Percentiles rank a stretch among this genome's conserved stretches.
These are phyloP conservation scores for Trichomalopsis sarcophagae DNA, from an alignment of 1,140 invertebrate species.

Conservation along the genomic window DNA sequence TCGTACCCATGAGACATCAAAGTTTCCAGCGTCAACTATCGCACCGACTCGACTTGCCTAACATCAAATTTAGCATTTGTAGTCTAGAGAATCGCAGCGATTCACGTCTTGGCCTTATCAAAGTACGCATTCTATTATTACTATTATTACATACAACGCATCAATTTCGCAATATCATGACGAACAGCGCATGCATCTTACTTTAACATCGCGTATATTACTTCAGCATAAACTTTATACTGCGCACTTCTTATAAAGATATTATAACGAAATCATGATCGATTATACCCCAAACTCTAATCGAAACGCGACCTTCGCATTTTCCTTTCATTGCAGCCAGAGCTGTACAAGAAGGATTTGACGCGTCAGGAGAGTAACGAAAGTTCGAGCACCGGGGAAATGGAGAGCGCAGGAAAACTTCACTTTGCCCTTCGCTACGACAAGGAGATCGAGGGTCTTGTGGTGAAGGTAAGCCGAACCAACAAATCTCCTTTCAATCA, in stretches of 20 bases:
- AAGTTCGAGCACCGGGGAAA: conserved; percentile 79
- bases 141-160: not conserved
- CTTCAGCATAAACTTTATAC: no score
- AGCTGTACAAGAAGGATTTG: conserved; percentile 86
- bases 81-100: conserved; percentile 81
- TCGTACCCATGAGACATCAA: conserved; percentile 86
- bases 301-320: not conserved
- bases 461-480: conserved; percentile 80
- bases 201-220: no score
- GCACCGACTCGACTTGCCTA: conserved; percentile 83
- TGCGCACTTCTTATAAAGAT: no score
- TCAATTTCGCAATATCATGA: not conserved
- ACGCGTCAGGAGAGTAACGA: conserved; percentile 84
- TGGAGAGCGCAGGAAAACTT: conserved; percentile 85
- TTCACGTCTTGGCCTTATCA: conserved; percentile 80
- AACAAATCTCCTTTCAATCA: not conserved
- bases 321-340: conserved; percentile 77
- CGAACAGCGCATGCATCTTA: not conserved
- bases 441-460: conserved; percentile 83
- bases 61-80: conserved; percentile 86
- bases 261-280: not conserved
- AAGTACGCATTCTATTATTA: conserved; percentile 74
- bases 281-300: not conserved
- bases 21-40: conserved; percentile 87
- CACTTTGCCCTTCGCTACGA: conserved; percentile 87